Evolutionary conservation across 1,140 invertebrate genomes (phyloP).

Genomic region (Cheumatopsyche charites): DNA sequence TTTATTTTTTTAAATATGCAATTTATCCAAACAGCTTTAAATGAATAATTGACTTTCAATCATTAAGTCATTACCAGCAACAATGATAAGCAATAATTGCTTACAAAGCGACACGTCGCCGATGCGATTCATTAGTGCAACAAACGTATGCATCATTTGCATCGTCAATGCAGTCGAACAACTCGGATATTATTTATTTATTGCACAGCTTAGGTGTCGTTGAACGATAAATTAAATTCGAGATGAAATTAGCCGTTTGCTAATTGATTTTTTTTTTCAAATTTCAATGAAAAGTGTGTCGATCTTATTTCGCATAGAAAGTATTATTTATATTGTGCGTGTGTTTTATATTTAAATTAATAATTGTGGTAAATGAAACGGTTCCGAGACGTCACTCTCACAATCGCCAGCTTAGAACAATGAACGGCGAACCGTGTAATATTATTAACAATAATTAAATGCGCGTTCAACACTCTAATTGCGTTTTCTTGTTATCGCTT

Average conservation of each 20-base stretch:
- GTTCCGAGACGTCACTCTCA: conserved; percentile 10
- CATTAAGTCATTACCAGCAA: neutral
- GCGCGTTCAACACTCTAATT: conserved; percentile 18
- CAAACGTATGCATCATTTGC: conserved; percentile 21
- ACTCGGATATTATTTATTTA: neutral
- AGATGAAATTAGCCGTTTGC: conserved; percentile 15
- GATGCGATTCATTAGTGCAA: conserved; percentile 10
- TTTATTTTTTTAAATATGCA: no score
- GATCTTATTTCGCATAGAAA: no score
- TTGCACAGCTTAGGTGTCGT: neutral
- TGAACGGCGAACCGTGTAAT: conserved; percentile 4
- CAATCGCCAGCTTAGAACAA: conserved; percentile 1
- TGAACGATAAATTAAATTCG: conserved; percentile 1
- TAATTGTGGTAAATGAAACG: no score
- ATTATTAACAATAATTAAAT: conserved; percentile 21
- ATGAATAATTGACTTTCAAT: no score
- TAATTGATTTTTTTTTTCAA: neutral
- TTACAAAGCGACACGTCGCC: conserved; percentile 14
- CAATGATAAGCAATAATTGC: conserved; percentile 6
- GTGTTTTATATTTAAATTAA: no score
- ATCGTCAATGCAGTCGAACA: neutral
- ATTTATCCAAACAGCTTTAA: no score
- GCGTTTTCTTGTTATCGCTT: conserved; percentile 23
- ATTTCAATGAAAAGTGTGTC: no score
- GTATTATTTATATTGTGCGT: no score